Conservation (phyloP, 2,888 invertebrate species). For the Xestia xanthographa region DNA sequence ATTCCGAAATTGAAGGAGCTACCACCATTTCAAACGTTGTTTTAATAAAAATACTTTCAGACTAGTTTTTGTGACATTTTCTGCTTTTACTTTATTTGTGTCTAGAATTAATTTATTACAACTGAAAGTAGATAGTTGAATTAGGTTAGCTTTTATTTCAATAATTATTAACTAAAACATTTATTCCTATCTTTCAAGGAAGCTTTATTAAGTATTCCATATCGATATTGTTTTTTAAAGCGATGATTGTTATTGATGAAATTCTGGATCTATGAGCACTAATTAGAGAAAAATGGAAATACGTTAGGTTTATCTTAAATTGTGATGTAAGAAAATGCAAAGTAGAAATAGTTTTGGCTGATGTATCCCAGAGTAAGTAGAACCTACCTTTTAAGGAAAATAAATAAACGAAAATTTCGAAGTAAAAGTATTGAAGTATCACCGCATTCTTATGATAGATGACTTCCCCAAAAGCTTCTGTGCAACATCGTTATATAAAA, state of each 20-base stretch:
- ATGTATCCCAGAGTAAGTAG: neutral
- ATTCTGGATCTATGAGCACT: neutral
- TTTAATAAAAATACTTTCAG: constrained; percentile 32
- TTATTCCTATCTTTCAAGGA: neutral
- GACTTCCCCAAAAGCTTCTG: constrained; percentile 64
- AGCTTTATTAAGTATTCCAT: neutral
- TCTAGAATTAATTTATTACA: constrained; percentile 10
- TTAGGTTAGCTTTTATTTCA: neutral
- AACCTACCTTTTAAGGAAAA: neutral
- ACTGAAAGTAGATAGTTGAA: neutral
- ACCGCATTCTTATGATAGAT: constrained; percentile 68
- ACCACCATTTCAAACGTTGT: constrained; percentile 8
- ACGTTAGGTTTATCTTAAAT: neutral
- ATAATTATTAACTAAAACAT: too few relatives aligned
- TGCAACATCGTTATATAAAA: constrained; percentile 72
- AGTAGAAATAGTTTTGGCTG: neutral
- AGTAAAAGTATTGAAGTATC: constrained; percentile 34
- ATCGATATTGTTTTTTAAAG: neutral
- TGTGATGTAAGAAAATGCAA: neutral
- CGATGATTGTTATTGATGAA: neutral
- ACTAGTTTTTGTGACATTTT: neutral
- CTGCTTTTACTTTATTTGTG: neutral
- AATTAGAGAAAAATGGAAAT: neutral
- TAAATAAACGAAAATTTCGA: neutral
- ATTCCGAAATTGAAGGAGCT: constrained; percentile 28